phyloP scores from a whole-genome alignment of 2,797 vertebrate species.

The Rhyacichthys aspro region DNA sequence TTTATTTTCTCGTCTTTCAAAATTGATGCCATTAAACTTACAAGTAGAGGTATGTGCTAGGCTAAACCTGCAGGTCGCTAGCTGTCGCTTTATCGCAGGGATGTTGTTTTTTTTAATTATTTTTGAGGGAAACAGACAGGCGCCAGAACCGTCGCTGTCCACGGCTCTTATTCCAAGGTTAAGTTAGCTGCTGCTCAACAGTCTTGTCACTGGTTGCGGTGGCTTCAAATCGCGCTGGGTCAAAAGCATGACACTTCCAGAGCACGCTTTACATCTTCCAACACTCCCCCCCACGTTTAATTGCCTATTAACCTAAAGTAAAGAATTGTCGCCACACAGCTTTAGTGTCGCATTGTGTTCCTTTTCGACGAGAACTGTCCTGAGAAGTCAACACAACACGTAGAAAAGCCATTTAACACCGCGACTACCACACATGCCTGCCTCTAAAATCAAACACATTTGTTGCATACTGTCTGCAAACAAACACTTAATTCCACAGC shows the following conservation, averaged over 20 bases:
- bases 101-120: neutral
- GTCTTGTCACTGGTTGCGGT: constrained; percentile 70
- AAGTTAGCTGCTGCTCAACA: constrained; percentile 70
- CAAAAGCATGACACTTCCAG: constrained; percentile 26
- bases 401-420: constrained; percentile 7
- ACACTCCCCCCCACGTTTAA: constrained; percentile 26
- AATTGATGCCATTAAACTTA: constrained; percentile 1
- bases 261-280: neutral
- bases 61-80: neutral
- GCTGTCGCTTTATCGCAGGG: neutral
- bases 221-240: constrained; percentile 33
- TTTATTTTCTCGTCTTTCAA: constrained; percentile 1
- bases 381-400: constrained; percentile 33
- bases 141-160: constrained; percentile 17
- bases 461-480: constrained; percentile 27
- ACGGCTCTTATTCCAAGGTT: constrained; percentile 64
- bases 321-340: constrained; percentile 27
- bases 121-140: constrained; percentile 7
- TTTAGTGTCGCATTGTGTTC: constrained; percentile 63
- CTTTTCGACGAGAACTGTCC: constrained; percentile 29
- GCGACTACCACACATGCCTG: constrained; percentile 10
- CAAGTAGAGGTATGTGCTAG: neutral
- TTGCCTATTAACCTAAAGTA: constrained; percentile 56
- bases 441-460: constrained; percentile 6
- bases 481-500: constrained; percentile 36